Conservation (phyloP, 2,113 vertebrate species). For the Corapipo altera region DNA sequence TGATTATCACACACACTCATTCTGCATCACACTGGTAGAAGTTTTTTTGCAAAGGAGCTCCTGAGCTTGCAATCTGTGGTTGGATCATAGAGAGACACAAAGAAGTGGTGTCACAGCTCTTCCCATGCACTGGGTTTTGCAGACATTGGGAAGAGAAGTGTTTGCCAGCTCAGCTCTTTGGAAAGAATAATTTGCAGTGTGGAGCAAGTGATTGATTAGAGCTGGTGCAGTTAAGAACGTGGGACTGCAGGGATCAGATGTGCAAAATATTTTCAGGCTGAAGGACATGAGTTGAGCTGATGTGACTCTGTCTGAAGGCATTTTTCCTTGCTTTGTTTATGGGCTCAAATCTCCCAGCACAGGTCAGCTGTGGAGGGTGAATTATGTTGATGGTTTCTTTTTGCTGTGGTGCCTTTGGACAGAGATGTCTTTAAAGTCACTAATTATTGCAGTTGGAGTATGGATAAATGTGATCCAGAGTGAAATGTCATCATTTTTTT, state of each 20-base stretch:
- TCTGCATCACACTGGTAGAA: background rate
- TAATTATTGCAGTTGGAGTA: background rate
- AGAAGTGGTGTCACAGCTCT: background rate
- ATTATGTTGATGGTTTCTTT: constrained; percentile 3
- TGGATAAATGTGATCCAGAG: background rate
- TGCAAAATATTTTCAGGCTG: background rate
- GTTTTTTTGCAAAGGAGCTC: background rate
- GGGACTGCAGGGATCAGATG: background rate
- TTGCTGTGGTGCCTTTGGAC: background rate
- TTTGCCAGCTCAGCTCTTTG: background rate
- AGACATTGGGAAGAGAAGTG: background rate
- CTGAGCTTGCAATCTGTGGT: background rate
- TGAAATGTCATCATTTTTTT: background rate
- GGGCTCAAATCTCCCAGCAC: background rate
- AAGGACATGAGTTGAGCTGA: background rate
- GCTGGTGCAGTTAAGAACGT: background rate
- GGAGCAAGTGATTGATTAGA: background rate
- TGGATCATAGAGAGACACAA: background rate
- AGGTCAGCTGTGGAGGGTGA: background rate
- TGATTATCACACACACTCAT: background rate
- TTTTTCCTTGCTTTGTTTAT: background rate
- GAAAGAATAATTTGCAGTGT: background rate
- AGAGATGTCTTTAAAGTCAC: background rate
- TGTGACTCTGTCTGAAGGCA: background rate
- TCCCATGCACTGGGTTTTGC: fast-evolving